phyloP scores from a whole-genome alignment of 37 sponge, comb jelly and placozoan species.

The Geodia barretti region DNA sequence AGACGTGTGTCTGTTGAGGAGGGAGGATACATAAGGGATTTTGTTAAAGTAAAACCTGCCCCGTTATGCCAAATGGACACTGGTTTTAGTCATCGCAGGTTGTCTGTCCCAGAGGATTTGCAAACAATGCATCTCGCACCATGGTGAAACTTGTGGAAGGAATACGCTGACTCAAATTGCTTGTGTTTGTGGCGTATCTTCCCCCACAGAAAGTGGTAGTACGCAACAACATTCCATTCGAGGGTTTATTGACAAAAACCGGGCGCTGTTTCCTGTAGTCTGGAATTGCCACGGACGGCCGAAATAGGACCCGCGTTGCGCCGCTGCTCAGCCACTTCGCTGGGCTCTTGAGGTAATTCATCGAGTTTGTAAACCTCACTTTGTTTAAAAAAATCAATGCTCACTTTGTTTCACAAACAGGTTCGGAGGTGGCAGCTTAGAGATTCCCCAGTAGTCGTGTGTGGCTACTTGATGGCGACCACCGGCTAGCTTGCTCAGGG shows the following conservation, averaged over 20 bases:
- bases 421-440: slow-evolving; percentile 56
- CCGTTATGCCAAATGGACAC: neutral
- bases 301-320: no score
- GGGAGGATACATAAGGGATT: neutral
- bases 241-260: slow-evolving; percentile 80
- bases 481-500: slow-evolving; percentile 5
- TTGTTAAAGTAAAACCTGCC: neutral
- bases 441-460: slow-evolving; percentile 70
- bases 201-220: slow-evolving; percentile 85
- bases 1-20: no score
- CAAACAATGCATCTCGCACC: no score
- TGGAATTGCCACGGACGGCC: slow-evolving; percentile 77
- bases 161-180: no score
- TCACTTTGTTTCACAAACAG: slow-evolving; percentile 3
- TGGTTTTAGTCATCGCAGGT: no score
- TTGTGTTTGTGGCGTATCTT: no score
- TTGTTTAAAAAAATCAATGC: neutral
- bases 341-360: slow-evolving; percentile 91
- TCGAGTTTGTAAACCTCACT: slow-evolving; percentile 50
- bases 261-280: slow-evolving; percentile 75
- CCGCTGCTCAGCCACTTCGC: slow-evolving; percentile 35
- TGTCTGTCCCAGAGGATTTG: no score
- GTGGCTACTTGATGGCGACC: slow-evolving; percentile 84
- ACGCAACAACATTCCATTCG: slow-evolving; percentile 91
- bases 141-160: no score